Conservation (phyloP, 2,797 vertebrate species). For the Pseudochirops corinnae region DNA sequence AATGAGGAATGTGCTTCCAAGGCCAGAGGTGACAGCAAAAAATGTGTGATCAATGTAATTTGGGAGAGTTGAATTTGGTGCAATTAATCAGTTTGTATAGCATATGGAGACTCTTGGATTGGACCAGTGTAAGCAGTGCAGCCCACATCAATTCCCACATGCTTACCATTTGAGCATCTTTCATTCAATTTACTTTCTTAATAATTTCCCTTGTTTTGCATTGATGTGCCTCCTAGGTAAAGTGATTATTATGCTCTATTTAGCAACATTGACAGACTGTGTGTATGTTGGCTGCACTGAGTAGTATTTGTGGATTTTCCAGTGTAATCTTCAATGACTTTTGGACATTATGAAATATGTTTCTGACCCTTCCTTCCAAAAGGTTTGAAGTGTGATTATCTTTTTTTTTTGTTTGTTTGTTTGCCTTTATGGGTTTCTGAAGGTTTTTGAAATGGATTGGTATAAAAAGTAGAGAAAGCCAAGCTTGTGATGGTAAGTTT, state of each 20-base stretch:
- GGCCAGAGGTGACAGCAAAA: constrained; percentile 6
- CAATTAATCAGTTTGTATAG: not conserved
- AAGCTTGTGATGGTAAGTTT: not conserved
- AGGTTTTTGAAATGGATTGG: no score
- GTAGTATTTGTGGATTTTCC: not conserved
- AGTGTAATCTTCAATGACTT: not conserved
- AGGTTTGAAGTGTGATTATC: not conserved
- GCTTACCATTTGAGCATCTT: not conserved
- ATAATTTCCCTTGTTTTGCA: not conserved
- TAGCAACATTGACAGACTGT: constrained; percentile 7
- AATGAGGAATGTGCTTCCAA: constrained; percentile 46
- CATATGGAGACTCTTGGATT: constrained; percentile 4
- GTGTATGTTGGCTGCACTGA: not conserved
- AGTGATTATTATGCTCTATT: not conserved
- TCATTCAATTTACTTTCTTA: constrained; percentile 1
- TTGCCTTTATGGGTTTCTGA: not conserved
- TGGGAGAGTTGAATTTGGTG: not conserved
- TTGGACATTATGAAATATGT: constrained; percentile 1
- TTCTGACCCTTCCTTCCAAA: not conserved
- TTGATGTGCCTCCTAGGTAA: fast-evolving
- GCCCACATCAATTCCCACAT: constrained; percentile 42
- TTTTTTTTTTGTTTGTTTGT: not conserved
- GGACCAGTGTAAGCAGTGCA: constrained; percentile 1
- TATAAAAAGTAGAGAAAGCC: not conserved
- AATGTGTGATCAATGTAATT: constrained; percentile 31